phyloP scores from a whole-genome alignment of 2,797 vertebrate species.

The Champsocephalus esox region DNA sequence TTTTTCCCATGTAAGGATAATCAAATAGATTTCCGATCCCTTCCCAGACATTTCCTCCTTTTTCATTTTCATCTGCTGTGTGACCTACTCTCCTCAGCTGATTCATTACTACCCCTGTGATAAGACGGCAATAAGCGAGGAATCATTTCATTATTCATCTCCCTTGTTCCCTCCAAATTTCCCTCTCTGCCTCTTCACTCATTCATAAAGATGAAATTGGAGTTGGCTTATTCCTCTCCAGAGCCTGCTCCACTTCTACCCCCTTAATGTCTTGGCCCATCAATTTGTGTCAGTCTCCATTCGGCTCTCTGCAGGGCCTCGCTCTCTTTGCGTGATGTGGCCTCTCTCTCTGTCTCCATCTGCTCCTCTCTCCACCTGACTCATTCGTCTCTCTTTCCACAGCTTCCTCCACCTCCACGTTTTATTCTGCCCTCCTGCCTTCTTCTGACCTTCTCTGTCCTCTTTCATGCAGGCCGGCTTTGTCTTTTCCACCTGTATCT shows the following conservation, averaged over 20 bases:
- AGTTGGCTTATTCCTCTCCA: conserved; percentile 69
- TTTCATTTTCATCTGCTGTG: conserved; percentile 56
- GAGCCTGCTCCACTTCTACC: conserved; percentile 63
- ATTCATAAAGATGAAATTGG: conserved; percentile 72
- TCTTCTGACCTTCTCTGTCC: conserved; percentile 65
- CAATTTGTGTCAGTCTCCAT: conserved; percentile 72
- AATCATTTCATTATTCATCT: conserved; percentile 72
- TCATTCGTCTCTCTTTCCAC: conserved; percentile 45
- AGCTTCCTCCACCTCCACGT: conserved; percentile 40
- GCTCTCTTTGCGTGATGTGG: conserved; percentile 50
- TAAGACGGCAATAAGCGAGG: conserved; percentile 45
- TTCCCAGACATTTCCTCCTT: conserved; percentile 48
- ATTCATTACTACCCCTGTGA: conserved; percentile 58
- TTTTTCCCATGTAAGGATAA: conserved; percentile 10
- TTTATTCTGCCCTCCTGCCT: conserved; percentile 46
- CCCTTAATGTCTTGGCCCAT: conserved; percentile 65
- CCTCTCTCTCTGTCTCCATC: conserved; percentile 69
- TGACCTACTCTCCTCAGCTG: conserved; percentile 53
- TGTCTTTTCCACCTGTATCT: conserved; percentile 40
- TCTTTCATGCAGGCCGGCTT: conserved; percentile 18
- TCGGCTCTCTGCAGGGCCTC: conserved; percentile 57
- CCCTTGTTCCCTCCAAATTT: conserved; percentile 58
- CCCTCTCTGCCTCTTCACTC: conserved; percentile 66
- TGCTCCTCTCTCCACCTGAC: conserved; percentile 70
- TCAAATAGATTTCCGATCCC: conserved; percentile 28